A percentile compares a stretch with the other conserved stretches of the same genome.
These are phyloP conservation scores for Polylopha cassiicola DNA, from an alignment of 2,888 invertebrate genomes.

Conservation along the genomic window DNA sequence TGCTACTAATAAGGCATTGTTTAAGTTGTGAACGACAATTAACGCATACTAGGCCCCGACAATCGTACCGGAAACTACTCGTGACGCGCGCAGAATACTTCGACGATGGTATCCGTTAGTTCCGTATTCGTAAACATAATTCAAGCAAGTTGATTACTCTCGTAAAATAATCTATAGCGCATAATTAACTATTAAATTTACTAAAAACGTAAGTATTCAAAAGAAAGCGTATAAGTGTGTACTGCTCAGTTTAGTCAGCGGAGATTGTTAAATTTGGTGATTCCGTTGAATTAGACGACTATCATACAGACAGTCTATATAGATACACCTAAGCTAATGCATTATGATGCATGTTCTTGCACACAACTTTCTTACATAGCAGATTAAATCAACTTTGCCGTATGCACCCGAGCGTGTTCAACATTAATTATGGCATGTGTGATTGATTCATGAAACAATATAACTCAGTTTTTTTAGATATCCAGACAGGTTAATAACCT, in stretches of 20 bases:
- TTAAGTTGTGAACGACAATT: constrained; percentile 41
- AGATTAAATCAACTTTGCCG: constrained; percentile 55
- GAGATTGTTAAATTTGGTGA: no score
- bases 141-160: constrained; percentile 21
- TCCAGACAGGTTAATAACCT: no score
- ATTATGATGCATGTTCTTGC: constrained; percentile 61
- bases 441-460: constrained; percentile 1
- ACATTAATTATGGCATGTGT: constrained; percentile 12
- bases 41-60: constrained; percentile 49
- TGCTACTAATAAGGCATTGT: constrained; percentile 23
- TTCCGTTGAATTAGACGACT: no score
- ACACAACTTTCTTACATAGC: constrained; percentile 68
- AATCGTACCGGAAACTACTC: constrained; percentile 60
- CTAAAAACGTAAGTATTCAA: no score
- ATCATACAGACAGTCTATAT: no score
- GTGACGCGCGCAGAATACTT: constrained; percentile 56
- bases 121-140: constrained; percentile 46
- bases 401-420: constrained; percentile 48
- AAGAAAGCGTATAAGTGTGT: no score
- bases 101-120: constrained; percentile 59
- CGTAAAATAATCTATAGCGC: constrained; percentile 27
- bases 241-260: no score
- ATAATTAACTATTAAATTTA: no score
- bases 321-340: no score
- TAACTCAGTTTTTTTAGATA: constrained; percentile 10